These are phyloP conservation scores for Sympetrum striolatum DNA, from an alignment of 2,888 invertebrate genomes.

Conservation along the genomic window DNA sequence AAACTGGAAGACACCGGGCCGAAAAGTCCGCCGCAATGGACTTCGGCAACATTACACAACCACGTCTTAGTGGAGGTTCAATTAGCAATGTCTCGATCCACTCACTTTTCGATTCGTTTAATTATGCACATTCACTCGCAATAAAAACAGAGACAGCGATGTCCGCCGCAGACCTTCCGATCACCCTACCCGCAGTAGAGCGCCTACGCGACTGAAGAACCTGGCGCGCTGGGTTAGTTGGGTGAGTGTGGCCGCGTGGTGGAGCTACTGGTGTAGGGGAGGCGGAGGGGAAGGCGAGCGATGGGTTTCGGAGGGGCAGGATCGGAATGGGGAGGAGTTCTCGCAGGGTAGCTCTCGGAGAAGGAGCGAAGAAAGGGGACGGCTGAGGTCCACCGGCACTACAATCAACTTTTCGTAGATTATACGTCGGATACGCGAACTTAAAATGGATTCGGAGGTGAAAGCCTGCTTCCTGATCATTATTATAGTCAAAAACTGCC, in stretches of 20 bases:
- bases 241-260: not conserved
- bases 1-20: not conserved
- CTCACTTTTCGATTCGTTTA: not conserved
- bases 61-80: not conserved
- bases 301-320: not conserved
- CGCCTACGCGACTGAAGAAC: conserved; percentile 19
- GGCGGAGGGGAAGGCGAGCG: not conserved
- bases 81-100: not conserved
- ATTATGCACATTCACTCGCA: not conserved
- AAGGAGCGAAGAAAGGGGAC: not conserved
- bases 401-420: not conserved
- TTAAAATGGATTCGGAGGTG: not conserved
- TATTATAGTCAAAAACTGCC: not conserved
- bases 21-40: not conserved
- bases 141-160: not conserved
- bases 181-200: not conserved
- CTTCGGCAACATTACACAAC: not conserved
- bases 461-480: not conserved
- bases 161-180: not conserved
- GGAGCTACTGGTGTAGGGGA: not conserved
- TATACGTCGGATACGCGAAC: not conserved
- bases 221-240: not conserved
- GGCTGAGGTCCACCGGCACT: not conserved
- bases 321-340: not conserved
- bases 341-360: not conserved